A percentile compares a stretch with the other conserved stretches of the same genome.
Conservation (phyloP, 1,140 invertebrate genomes). For the Pinna nobilis region DNA sequence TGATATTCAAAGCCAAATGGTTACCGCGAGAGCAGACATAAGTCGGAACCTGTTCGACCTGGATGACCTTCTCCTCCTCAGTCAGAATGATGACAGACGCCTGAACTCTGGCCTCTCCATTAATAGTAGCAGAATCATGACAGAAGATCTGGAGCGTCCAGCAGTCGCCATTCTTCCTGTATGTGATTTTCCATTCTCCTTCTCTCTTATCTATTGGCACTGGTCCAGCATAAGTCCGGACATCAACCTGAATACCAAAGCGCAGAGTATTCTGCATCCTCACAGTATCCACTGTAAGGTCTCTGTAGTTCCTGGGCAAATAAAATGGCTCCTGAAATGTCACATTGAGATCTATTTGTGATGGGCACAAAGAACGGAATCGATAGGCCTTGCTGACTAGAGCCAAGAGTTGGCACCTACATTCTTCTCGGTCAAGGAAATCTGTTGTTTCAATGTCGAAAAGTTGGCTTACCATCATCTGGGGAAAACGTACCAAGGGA, state of each 20-base stretch:
- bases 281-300: slow-evolving; percentile 70
- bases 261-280: slow-evolving; percentile 72
- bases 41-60: slow-evolving; percentile 66
- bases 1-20: slow-evolving; percentile 63
- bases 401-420: slow-evolving; percentile 54
- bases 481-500: slow-evolving; percentile 72
- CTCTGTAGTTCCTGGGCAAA: slow-evolving; percentile 70
- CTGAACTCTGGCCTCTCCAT: slow-evolving; percentile 68
- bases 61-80: slow-evolving; percentile 69
- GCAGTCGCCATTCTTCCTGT: slow-evolving; percentile 67
- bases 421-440: slow-evolving; percentile 52
- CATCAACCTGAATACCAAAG: slow-evolving; percentile 74
- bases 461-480: slow-evolving; percentile 71
- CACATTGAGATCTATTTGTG: slow-evolving; percentile 59
- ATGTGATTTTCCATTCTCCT: slow-evolving; percentile 74
- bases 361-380: slow-evolving; percentile 70
- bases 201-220: slow-evolving; percentile 66
- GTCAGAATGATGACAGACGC: slow-evolving; percentile 67
- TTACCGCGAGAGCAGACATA: slow-evolving; percentile 64
- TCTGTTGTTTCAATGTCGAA: slow-evolving; percentile 63
- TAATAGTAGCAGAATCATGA: slow-evolving; percentile 70
- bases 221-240: slow-evolving; percentile 69
- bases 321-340: slow-evolving; percentile 65
- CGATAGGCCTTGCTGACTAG: slow-evolving; percentile 71
- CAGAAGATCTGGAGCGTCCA: slow-evolving; percentile 71